phyloP scores from a whole-genome alignment of 2,113 vertebrate species.

The Strix uralensis region DNA sequence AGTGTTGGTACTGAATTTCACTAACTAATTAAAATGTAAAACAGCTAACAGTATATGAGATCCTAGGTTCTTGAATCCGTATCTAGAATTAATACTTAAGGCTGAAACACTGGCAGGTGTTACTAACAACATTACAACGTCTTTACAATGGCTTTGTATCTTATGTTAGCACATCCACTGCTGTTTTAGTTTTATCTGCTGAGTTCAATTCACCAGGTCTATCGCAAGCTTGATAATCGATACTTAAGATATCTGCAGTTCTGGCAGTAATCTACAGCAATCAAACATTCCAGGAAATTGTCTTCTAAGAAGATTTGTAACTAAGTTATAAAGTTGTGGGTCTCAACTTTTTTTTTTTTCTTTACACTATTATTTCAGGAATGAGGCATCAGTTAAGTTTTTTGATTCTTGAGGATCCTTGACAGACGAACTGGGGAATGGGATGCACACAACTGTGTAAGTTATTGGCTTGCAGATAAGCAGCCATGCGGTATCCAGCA shows the following conservation, averaged over 20 bases:
- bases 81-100: neutral
- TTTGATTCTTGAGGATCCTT: neutral
- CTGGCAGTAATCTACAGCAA: neutral
- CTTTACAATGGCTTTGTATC: neutral
- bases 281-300: neutral
- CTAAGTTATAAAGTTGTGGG: neutral
- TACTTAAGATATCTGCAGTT: neutral
- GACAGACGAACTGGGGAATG: neutral
- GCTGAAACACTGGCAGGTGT: neutral
- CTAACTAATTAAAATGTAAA: neutral
- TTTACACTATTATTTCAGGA: neutral
- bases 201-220: neutral
- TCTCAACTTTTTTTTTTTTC: neutral
- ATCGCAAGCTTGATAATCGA: neutral
- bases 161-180: neutral
- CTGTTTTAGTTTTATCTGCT: neutral
- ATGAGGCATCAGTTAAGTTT: neutral
- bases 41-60: neutral
- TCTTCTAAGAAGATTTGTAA: neutral
- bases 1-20: neutral
- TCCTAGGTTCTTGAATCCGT: neutral
- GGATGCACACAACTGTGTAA: neutral
- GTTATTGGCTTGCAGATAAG: neutral
- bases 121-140: neutral
- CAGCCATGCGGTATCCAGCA: neutral